Evolutionary conservation across 2,888 invertebrate species (phyloP).

Genomic region (Ceraclea dissimilis): DNA sequence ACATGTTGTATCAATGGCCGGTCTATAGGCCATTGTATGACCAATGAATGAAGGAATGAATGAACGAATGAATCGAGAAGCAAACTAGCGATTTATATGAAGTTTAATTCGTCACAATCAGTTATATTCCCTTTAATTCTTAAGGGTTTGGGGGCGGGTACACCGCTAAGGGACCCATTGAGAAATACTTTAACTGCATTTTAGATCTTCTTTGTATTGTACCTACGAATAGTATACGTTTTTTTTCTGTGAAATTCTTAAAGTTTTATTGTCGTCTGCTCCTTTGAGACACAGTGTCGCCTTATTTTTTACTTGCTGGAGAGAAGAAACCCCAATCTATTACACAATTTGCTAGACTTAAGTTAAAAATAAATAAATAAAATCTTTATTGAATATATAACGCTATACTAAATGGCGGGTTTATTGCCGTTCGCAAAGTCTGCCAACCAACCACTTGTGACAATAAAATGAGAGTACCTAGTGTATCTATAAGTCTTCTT

Average conservation of each 20-base stretch:
- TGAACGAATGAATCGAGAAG: background rate
- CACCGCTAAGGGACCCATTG: constrained; percentile 12
- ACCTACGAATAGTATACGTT: no score
- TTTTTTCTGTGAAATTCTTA: no score
- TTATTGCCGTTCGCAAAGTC: no score
- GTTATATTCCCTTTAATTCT: constrained; percentile 19
- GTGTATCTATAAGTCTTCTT: no score
- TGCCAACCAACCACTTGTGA: no score
- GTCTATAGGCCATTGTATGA: background rate
- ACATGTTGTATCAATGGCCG: background rate
- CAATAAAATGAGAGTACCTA: no score
- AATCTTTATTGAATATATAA: no score
- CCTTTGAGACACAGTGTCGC: constrained; percentile 14
- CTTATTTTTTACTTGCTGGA: background rate
- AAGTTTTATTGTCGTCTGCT: background rate
- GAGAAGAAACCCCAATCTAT: no score
- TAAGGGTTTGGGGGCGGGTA: constrained; percentile 5
- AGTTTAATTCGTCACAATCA: constrained; percentile 13
- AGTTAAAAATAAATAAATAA: no score
- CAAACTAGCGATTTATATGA: background rate
- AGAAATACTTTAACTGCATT: constrained; percentile 1
- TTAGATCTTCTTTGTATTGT: background rate
- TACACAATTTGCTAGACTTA: no score
- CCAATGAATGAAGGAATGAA: constrained; percentile 8
- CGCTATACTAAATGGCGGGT: no score